These are phyloP conservation scores for Xestoiulus laeticollis DNA, from an alignment of 2,888 invertebrate genomes.

Conservation along the genomic window DNA sequence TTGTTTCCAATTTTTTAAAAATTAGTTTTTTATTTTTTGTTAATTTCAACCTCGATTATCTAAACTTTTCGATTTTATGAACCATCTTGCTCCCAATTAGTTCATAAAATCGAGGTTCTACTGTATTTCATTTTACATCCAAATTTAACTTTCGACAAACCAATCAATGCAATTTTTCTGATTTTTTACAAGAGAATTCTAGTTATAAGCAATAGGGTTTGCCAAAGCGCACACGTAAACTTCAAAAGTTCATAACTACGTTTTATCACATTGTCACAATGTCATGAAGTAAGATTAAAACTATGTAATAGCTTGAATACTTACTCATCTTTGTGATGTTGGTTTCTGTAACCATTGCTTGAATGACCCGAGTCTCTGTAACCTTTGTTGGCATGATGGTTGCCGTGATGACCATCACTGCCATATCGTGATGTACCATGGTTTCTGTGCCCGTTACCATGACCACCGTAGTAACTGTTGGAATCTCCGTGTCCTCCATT, in stretches of 20 bases:
- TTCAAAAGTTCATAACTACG: too few relatives aligned
- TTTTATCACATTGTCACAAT: too few relatives aligned
- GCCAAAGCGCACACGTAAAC: too few relatives aligned
- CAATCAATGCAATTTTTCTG: background rate
- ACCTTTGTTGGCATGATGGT: conserved; percentile 64
- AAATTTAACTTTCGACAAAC: background rate
- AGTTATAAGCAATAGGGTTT: too few relatives aligned
- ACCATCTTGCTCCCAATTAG: too few relatives aligned
- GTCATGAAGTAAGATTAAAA: background rate
- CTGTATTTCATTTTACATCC: too few relatives aligned
- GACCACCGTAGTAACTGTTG: conserved; percentile 67
- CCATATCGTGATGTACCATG: conserved; percentile 65
- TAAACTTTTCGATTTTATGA: too few relatives aligned
- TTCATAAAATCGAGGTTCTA: too few relatives aligned
- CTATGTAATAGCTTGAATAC: background rate
- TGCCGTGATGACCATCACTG: conserved; percentile 67
- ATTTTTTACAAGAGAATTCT: background rate
- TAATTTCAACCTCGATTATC: too few relatives aligned
- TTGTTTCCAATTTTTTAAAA: too few relatives aligned
- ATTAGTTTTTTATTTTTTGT: too few relatives aligned
- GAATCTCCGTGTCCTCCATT: conserved; percentile 68
- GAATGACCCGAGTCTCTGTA: conserved; percentile 51
- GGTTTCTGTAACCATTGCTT: conserved; percentile 53
- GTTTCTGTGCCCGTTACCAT: conserved; percentile 55
- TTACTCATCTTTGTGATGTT: conserved; percentile 55